phyloP scores from a whole-genome alignment of 2,888 invertebrate species.

The Luperina testacea region DNA sequence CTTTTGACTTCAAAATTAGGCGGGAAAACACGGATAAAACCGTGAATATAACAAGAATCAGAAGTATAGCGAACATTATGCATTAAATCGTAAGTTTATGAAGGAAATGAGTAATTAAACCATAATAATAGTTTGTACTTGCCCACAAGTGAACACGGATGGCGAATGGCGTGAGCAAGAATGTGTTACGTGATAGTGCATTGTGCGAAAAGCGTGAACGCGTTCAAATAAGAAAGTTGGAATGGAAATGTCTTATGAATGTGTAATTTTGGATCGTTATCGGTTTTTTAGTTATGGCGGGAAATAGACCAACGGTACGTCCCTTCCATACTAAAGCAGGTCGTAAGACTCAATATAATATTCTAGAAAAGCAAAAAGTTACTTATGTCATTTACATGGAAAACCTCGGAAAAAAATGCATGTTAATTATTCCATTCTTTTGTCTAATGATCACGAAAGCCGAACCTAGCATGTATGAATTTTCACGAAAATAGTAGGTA shows the following conservation, averaged over 20 bases:
- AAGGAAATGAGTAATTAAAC: constrained; percentile 47
- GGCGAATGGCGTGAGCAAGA: constrained; percentile 36
- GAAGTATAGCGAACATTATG: constrained; percentile 2
- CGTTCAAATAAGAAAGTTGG: constrained; percentile 42
- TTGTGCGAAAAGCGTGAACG: constrained; percentile 43
- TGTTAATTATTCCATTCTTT: not conserved
- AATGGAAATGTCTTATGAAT: constrained; percentile 16
- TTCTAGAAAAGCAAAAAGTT: not conserved
- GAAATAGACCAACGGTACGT: not conserved
- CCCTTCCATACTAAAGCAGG: not conserved
- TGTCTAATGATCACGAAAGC: not conserved
- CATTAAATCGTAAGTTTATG: constrained; percentile 13
- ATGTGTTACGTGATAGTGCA: constrained; percentile 19
- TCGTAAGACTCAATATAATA: not conserved
- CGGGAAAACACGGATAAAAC: not conserved
- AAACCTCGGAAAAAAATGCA: not conserved
- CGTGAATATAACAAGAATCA: not conserved
- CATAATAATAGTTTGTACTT: constrained; percentile 10
- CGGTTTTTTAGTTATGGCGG: not conserved
- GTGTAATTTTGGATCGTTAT: constrained; percentile 8
- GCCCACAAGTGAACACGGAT: constrained; percentile 31
- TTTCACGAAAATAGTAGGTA: not conserved
- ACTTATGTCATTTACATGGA: not conserved
- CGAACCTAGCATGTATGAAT: not conserved
- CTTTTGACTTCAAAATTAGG: not conserved